These are phyloP conservation scores for Holothuria glaberrima DNA, from an alignment of 35 echinoderm and acorn worm genomes.

Conservation along the genomic window DNA sequence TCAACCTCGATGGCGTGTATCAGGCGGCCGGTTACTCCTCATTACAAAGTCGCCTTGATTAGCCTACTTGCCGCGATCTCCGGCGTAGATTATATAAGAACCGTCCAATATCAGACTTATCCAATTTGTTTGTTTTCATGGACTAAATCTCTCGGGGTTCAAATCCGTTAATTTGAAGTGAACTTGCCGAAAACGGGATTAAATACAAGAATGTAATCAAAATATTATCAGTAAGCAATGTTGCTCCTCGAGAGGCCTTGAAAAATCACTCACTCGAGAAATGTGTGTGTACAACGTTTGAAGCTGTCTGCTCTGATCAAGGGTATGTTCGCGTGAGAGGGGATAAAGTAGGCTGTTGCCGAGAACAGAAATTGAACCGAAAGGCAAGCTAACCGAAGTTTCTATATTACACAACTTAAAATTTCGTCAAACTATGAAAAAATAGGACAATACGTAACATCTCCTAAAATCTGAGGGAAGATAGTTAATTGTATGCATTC, in stretches of 20 bases:
- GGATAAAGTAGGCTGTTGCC: no score
- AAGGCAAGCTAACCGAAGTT: no score
- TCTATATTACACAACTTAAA: no score
- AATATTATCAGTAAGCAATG: slow-evolving; percentile 4
- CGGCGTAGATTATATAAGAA: slow-evolving; percentile 25
- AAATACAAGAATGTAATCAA: background rate
- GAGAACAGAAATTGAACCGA: no score
- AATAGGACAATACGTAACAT: no score
- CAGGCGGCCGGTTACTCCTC: slow-evolving; percentile 28
- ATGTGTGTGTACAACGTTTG: no score
- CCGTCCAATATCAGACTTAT: background rate
- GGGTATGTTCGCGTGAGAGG: no score
- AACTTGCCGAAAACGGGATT: slow-evolving; percentile 14
- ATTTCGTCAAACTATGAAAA: no score
- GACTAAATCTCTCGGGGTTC: background rate
- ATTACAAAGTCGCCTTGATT: slow-evolving; percentile 32
- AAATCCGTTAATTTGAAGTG: slow-evolving; percentile 19
- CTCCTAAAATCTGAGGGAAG: no score
- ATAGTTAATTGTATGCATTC: no score
- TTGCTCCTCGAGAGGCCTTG: slow-evolving; percentile 15
- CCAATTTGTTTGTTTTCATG: slow-evolving; percentile 1
- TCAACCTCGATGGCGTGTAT: slow-evolving; percentile 1
- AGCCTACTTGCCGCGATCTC: slow-evolving; percentile 31
- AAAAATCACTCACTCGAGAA: background rate
- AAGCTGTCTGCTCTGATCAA: no score